These are phyloP conservation scores for Aphidius gifuensis DNA, from an alignment of 1,140 invertebrate genomes.

Conservation along the genomic window DNA sequence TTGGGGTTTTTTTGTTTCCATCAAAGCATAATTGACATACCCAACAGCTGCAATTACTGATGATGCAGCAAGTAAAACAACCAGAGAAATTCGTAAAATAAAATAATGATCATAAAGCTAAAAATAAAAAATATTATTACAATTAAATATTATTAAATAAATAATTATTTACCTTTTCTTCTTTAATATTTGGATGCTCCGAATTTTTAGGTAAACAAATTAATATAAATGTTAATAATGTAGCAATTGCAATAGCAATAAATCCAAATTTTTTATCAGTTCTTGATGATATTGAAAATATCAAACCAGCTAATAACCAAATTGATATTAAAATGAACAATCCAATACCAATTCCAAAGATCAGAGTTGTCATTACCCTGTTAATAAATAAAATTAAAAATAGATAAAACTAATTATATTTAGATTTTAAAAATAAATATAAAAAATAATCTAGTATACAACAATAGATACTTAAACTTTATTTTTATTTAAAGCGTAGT, in stretches of 20 bases:
- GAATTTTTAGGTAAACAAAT: slow-evolving; percentile 55
- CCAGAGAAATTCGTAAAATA: slow-evolving; percentile 55
- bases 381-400: slow-evolving; percentile 2
- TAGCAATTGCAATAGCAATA: slow-evolving; percentile 50
- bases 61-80: slow-evolving; percentile 52
- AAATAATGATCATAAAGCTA: slow-evolving; percentile 60
- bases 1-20: slow-evolving; percentile 50
- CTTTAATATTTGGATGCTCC: slow-evolving; percentile 36
- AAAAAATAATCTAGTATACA: no score
- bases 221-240: slow-evolving; percentile 55
- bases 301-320: slow-evolving; percentile 56
- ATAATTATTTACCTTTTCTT: slow-evolving; percentile 41
- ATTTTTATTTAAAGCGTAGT: no score
- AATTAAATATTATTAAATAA: slow-evolving; percentile 12
- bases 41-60: slow-evolving; percentile 50
- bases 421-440: no score
- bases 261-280: slow-evolving; percentile 58
- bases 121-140: slow-evolving; percentile 40
- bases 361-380: slow-evolving; percentile 52
- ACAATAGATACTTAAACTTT: no score
- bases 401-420: no score
- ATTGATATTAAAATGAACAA: slow-evolving; percentile 58
- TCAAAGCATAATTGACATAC: slow-evolving; percentile 55
- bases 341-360: slow-evolving; percentile 58
- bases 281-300: slow-evolving; percentile 58